Evolutionary conservation across 2,888 invertebrate species (phyloP), one percentile per base, ranked within the genome.

Genomic region (Invenusta paracnida): DNA sequence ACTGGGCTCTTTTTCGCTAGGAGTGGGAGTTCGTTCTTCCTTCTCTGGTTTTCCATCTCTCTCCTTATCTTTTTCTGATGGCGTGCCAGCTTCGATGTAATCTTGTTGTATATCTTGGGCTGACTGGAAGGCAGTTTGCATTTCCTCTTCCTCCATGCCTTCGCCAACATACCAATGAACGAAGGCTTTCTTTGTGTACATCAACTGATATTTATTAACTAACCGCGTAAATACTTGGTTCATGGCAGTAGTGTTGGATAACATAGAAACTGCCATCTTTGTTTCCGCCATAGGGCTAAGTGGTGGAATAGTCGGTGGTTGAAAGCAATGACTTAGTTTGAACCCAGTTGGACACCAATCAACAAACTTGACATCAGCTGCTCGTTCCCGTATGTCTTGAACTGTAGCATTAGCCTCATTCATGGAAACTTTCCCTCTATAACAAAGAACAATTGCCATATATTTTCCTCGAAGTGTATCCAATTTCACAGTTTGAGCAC

Each of bases 291-390:
- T 94, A 96, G 17, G 17, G 48, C 11, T 11, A 48, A 96, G 96
- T 17, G 96, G 96, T 84, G 97, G 96, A 28, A 96, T 96, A 0
- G 88, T 87, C 25, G 88, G 87, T 48, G 87, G 87, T 87, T 91
- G 96, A 93, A 96, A 96, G 93, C 96, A 96, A 93, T 95, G 95
- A 87, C 95, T 95, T 83, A 93, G 92, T 89, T 90, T 86, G 1
- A 87, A 86, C 1, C 88, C 88, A 0, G 95, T 94, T 0, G 95
- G 95, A 89, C 94, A 94, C 88, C 87, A 88, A 30, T 88, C 88
- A 11, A 88, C 88, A 84, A 93, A 92, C 89, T 90, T 86, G 1
- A 87, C 86, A 5, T 87, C 88, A 0, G 95, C 94, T 0, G 95
- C 95, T 89, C 94, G 94, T 88, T 87, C 88, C 27, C 87, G 87